Evolutionary conservation across 35 echinoderm and acorn worm species (phyloP), one percentile per base, ranked within the genome.

Genomic region (Stichopus chloronotus): DNA sequence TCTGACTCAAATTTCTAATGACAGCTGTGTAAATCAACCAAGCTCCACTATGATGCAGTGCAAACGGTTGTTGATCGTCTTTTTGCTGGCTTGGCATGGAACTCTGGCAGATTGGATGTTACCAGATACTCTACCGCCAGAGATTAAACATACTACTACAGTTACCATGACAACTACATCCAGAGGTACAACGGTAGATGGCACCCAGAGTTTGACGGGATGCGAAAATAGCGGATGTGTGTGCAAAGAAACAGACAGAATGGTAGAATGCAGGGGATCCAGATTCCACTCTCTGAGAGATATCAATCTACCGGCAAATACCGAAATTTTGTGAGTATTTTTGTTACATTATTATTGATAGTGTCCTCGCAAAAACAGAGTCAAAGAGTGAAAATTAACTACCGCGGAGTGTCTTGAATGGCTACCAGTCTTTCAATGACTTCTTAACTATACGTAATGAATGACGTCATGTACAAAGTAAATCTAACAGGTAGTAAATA

Each of bases 101-200:
- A 74, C 69, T 7, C 17, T 74, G 19, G 69, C 69, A 2, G 13
- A 74, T 19, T 74, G 69, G 69, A 7, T 74, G 17, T 43, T 43
- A 43, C 4, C 7, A 74, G 17, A 74, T 19, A 74, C 69, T 21
- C 17, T 19, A 14, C 69, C 69, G 12, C 69, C 69, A 74, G 69
- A 74, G 22, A 74, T 74, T 7, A 74, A 74, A 20, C 69, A 74
- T 7, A 74, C 17, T 74, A 74, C 69, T 7, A 74, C 69, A 20
- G 69, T 74, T 74, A 74, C 69, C 69, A 74, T 74, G 69, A 74
- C 69, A 74, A 61, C 59, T 8, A 74, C 69, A 74, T 74, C 69
- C 69, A 16, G 69, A 7, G 69, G 19, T 14, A n/a, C 69, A 74
- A 74, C 69, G 2, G 7, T 74, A 74, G 69, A 74, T 20, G 17